These are phyloP conservation scores for Mythimna vitellina DNA, from an alignment of 2,888 invertebrate genomes.

Conservation along the genomic window DNA sequence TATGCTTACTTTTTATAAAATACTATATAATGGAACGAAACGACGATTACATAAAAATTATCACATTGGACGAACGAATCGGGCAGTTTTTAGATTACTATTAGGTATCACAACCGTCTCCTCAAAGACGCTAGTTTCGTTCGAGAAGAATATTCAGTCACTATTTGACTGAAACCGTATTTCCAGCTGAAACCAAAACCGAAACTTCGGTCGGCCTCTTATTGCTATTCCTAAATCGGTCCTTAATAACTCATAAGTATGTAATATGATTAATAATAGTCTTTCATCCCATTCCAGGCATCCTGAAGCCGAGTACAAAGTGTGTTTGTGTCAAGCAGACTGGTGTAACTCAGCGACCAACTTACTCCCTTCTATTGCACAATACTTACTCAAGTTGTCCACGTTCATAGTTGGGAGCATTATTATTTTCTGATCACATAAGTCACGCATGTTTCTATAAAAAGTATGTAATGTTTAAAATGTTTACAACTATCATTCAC, in stretches of 20 bases:
- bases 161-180: too few species aligned
- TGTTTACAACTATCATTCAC: conserved; percentile 42
- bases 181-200: too few species aligned
- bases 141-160: too few species aligned
- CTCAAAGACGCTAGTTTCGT: too few species aligned
- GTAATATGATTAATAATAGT: not conserved
- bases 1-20: too few species aligned
- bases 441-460: conserved; percentile 35
- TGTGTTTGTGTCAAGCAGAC: conserved; percentile 84
- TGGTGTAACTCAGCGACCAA: conserved; percentile 80
- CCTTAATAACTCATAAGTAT: not conserved
- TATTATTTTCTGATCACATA: conserved; percentile 28
- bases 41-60: too few species aligned
- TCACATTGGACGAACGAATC: too few species aligned
- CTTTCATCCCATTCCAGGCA: conserved; percentile 73
- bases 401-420: conserved; percentile 34
- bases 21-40: too few species aligned
- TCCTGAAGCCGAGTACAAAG: conserved; percentile 81
- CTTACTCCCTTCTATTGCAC: conserved; percentile 38
- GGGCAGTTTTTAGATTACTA: too few species aligned
- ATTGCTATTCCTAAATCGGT: not conserved
- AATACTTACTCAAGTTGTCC: conserved; percentile 37
- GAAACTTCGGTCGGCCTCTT: too few species aligned
- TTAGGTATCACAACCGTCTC: too few species aligned
- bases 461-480: conserved; percentile 32